A percentile compares a stretch with the other conserved stretches of the same genome.
Conservation (phyloP, 1,140 invertebrate genomes). For the Drosophila quadrilineata region DNA sequence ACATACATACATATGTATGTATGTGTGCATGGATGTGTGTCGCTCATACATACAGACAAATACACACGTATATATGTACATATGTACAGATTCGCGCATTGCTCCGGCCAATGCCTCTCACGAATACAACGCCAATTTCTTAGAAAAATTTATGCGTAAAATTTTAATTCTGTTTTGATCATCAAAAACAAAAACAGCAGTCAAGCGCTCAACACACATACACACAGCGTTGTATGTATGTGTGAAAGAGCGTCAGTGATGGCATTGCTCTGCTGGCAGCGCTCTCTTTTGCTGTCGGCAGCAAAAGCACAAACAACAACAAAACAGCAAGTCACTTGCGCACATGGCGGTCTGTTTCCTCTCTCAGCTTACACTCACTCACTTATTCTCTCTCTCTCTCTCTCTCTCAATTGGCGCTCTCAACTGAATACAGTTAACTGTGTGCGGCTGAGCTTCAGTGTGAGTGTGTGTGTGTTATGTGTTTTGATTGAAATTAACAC, state of each 20-base stretch:
- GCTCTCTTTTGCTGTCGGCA: constrained; percentile 19
- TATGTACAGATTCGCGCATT: constrained; percentile 23
- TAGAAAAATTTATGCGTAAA: constrained; percentile 79
- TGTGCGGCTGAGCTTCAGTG: no score
- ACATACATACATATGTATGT: constrained; percentile 3
- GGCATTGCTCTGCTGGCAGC: background rate
- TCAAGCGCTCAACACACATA: constrained; percentile 13
- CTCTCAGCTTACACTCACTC: no score
- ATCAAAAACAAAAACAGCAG: constrained; percentile 69
- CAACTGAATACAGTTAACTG: constrained; percentile 46
- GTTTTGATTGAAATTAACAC: constrained; percentile 68
- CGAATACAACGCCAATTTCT: constrained; percentile 57
- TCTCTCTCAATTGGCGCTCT: constrained; percentile 16
- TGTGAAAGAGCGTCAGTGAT: constrained; percentile 1
- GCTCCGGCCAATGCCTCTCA: constrained; percentile 68
- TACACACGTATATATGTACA: constrained; percentile 21
- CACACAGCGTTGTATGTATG: background rate
- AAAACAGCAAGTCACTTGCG: constrained; percentile 75
- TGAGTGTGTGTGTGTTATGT: no score
- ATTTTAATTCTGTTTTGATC: constrained; percentile 80
- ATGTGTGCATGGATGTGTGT: background rate
- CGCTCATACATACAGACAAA: constrained; percentile 7
- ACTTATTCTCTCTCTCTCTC: no score
- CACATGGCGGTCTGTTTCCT: constrained; percentile 54
- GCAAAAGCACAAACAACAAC: no score